phyloP scores from a whole-genome alignment of 2,888 invertebrate species.

The Agrotis segetum region DNA sequence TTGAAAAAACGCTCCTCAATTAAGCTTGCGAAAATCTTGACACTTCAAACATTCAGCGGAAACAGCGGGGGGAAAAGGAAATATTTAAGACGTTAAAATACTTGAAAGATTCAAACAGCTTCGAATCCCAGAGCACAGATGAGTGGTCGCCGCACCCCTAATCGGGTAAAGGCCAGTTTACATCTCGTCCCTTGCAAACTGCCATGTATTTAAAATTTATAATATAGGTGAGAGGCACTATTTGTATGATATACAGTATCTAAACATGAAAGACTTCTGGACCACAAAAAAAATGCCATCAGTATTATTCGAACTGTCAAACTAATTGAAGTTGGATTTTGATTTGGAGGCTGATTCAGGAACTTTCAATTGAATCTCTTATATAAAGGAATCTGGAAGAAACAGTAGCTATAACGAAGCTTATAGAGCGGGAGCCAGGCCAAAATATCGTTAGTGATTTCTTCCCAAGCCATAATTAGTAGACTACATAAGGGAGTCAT shows the following conservation, averaged over 20 bases:
- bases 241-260: neutral
- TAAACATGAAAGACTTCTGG: neutral
- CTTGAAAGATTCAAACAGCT: conserved; percentile 16
- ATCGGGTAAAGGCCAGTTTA: conserved; percentile 36
- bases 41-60: conserved; percentile 11
- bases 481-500: no score
- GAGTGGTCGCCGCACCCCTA: conserved; percentile 19
- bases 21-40: conserved; percentile 15
- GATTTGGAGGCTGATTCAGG: neutral
- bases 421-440: no score
- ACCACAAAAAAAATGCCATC: neutral
- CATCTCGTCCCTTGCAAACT: neutral
- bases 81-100: conserved; percentile 24
- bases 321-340: no score
- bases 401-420: no score
- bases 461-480: no score
- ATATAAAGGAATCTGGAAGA: neutral
- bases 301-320: neutral
- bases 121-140: conserved; percentile 22
- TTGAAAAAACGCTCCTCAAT: no score
- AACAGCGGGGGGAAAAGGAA: conserved; percentile 25
- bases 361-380: neutral
- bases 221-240: neutral
- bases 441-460: no score
- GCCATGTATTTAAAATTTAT: neutral